Conservation (phyloP, 1,140 invertebrate genomes). For the Zeugodacus cucurbitae region DNA sequence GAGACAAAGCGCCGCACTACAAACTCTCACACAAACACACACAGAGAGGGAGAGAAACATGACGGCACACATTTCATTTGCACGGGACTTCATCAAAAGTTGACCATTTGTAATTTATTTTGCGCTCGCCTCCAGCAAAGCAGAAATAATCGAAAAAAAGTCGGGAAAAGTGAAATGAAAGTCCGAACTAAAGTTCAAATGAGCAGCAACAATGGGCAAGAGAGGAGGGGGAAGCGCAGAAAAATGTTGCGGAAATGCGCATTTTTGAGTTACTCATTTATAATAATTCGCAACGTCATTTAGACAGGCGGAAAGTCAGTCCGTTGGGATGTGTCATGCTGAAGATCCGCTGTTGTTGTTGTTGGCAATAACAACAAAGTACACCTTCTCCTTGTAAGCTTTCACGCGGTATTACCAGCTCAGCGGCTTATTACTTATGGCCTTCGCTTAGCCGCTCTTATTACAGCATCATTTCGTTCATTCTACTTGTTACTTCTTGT, state of each 20-base stretch:
- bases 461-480: background rate
- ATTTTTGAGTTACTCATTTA: conserved; percentile 6
- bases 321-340: background rate
- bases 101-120: conserved; percentile 32
- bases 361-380: background rate
- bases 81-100: background rate
- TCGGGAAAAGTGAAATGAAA: background rate
- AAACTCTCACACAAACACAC: background rate
- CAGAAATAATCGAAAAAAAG: background rate
- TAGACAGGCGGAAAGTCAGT: background rate
- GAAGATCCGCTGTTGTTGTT: background rate
- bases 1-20: background rate
- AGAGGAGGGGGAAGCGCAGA: background rate
- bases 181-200: background rate
- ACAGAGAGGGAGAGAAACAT: background rate
- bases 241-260: conserved; percentile 32
- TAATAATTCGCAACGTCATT: background rate
- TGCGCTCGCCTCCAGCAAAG: background rate
- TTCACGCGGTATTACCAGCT: background rate
- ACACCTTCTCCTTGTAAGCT: background rate
- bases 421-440: conserved; percentile 2
- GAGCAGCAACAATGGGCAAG: background rate
- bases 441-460: background rate
- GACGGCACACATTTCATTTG: background rate
- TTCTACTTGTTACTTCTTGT: background rate